A percentile compares a stretch with the other conserved stretches of the same genome.
phyloP scores from a whole-genome alignment of 1,140 invertebrate species.

The Dufourea novaeangliae region DNA sequence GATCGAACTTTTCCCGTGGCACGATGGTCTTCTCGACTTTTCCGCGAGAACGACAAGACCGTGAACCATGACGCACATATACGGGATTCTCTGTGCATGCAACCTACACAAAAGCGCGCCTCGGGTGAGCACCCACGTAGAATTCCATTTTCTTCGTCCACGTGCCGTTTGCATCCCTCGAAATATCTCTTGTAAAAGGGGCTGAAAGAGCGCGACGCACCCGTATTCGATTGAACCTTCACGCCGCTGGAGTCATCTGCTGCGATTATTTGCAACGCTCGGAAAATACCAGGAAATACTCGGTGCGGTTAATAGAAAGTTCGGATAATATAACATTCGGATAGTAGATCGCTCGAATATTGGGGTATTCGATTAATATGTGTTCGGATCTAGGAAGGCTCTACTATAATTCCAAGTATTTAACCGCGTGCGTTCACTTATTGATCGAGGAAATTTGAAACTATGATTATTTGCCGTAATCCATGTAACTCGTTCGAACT shows the following conservation, averaged over 20 bases:
- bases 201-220: neutral
- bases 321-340: no score
- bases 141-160: constrained; percentile 57
- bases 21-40: neutral
- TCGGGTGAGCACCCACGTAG: no score
- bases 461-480: neutral
- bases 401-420: neutral
- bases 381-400: no score
- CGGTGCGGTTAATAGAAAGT: no score
- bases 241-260: neutral
- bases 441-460: neutral
- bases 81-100: no score
- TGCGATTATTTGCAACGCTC: neutral
- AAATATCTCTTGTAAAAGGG: constrained; percentile 45
- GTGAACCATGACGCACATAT: no score
- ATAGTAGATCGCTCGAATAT: no score
- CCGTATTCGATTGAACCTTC: constrained; percentile 8
- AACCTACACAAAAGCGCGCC: no score
- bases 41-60: no score
- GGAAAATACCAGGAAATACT: neutral
- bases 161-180: constrained; percentile 5
- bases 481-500: no score
- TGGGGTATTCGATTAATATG: no score
- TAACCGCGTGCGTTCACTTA: neutral
- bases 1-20: constrained; percentile 30